A percentile compares a stretch with the other conserved stretches of the same genome.
These are phyloP conservation scores for Oligia strigilis DNA, from an alignment of 2,888 invertebrate genomes.

Conservation along the genomic window DNA sequence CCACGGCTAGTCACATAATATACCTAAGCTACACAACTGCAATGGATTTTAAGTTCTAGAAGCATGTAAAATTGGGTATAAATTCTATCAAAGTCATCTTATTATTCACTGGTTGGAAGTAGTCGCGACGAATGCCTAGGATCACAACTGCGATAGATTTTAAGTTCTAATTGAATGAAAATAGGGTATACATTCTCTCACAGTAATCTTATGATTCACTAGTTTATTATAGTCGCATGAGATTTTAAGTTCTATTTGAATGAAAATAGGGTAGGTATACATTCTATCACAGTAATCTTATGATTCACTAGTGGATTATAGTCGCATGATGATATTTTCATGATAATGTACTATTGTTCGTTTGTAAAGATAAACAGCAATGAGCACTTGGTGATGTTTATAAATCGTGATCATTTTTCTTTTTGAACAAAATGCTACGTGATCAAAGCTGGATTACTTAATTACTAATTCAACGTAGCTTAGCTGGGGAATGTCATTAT, in stretches of 20 bases:
- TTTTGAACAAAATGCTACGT: neutral
- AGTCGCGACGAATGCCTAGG: neutral
- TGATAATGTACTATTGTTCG: slow-evolving; percentile 40
- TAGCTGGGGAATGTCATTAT: neutral
- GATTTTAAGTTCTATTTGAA: neutral
- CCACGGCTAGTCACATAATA: neutral
- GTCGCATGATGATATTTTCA: neutral
- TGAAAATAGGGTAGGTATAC: neutral
- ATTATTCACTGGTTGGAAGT: slow-evolving; percentile 17
- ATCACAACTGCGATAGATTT: slow-evolving; percentile 7
- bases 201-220: slow-evolving; percentile 16
- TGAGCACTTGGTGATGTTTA: slow-evolving; percentile 9
- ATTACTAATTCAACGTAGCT: neutral
- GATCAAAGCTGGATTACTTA: neutral
- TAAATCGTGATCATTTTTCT: slow-evolving; percentile 3
- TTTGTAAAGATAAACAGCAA: slow-evolving; percentile 12
- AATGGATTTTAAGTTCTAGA: neutral
- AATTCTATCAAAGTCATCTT: neutral
- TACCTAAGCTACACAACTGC: neutral
- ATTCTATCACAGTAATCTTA: neutral
- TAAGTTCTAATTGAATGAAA: rapidly evolving
- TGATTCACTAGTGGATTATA: slow-evolving; percentile 21
- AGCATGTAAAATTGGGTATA: neutral
- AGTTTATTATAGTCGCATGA: too few relatives aligned
- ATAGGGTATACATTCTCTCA: slow-evolving; percentile 1